Conservation (phyloP, 2,888 invertebrate genomes). For the Trissolcus japonicus region DNA sequence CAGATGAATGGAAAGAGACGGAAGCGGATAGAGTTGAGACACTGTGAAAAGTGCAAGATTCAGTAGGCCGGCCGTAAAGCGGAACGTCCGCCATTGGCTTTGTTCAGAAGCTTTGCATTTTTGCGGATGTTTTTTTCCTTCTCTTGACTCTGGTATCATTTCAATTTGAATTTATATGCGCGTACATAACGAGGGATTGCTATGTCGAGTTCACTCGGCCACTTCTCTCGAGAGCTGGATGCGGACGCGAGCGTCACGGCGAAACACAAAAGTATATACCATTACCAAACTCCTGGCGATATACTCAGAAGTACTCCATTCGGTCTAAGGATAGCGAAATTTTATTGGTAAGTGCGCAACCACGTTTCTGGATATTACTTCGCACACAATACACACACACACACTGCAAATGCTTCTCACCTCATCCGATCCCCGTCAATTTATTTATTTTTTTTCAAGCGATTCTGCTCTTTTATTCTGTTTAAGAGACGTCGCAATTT, state of each 20-base stretch:
- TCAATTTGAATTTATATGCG: constrained; percentile 37
- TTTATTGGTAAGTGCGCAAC: constrained; percentile 46
- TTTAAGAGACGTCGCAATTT: no score
- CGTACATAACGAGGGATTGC: constrained; percentile 40
- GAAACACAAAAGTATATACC: constrained; percentile 46
- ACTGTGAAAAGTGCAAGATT: constrained; percentile 7
- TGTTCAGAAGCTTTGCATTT: constrained; percentile 35
- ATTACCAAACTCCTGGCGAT: constrained; percentile 48
- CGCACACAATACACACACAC: constrained; percentile 14
- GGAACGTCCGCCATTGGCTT: constrained; percentile 18
- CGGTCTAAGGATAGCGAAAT: constrained; percentile 38
- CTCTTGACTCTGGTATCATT: constrained; percentile 23
- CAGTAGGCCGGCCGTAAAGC: constrained; percentile 26
- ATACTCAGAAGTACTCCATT: constrained; percentile 47
- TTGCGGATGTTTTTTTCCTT: constrained; percentile 3
- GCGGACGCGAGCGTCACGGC: constrained; percentile 35
- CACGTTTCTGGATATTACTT: constrained; percentile 42
- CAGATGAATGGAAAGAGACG: constrained; percentile 6
- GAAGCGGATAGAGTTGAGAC: constrained; percentile 17
- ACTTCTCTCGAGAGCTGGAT: constrained; percentile 26
- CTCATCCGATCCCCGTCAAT: constrained; percentile 29
- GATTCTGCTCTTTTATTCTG: not conserved
- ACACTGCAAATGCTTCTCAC: constrained; percentile 24
- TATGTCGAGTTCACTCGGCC: constrained; percentile 37
- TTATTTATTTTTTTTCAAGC: constrained; percentile 11